These are phyloP conservation scores for Spisula solida DNA, from an alignment of 2,888 invertebrate species.

Conservation along the genomic window DNA sequence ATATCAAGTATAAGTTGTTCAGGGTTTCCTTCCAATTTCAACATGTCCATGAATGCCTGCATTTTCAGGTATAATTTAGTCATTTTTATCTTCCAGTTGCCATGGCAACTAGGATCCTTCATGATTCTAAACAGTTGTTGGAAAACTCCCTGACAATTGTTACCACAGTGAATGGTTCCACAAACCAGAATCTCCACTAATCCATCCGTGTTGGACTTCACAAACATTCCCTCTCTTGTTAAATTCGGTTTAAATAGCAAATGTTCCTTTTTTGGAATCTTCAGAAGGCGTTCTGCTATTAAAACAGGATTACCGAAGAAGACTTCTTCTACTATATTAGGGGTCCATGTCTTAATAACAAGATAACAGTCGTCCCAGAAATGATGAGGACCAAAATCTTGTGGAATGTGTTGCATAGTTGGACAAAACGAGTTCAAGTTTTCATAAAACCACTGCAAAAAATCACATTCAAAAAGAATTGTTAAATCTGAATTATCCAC, in stretches of 20 bases:
- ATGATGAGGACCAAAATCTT: conserved; percentile 84
- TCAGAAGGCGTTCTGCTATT: conserved; percentile 75
- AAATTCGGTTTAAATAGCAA: conserved; percentile 90
- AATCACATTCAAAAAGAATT: conserved; percentile 78
- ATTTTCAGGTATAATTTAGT: conserved; percentile 82
- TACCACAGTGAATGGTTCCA: conserved; percentile 90
- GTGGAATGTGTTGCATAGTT: conserved; percentile 34
- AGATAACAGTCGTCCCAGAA: conserved; percentile 83
- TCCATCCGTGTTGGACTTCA: conserved; percentile 90
- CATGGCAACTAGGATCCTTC: conserved; percentile 90
- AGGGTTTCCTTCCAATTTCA: conserved; percentile 70
- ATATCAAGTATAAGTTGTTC: conserved; percentile 44
- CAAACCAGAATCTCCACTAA: conserved; percentile 90
- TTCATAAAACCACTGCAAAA: conserved; percentile 84
- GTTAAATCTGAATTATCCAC: conserved; percentile 61
- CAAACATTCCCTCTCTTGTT: conserved; percentile 89
- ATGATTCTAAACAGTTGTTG: conserved; percentile 91
- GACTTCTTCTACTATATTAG: conserved; percentile 63
- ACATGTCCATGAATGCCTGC: conserved; percentile 61
- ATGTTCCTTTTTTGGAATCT: conserved; percentile 76
- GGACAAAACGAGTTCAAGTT: conserved; percentile 82
- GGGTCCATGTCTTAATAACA: conserved; percentile 66
- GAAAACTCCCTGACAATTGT: conserved; percentile 90
- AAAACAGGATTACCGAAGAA: conserved; percentile 73
- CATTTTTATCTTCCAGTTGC: conserved; percentile 92